Conservation (phyloP, 2,113 vertebrate species). For the Isichthys henryi region DNA sequence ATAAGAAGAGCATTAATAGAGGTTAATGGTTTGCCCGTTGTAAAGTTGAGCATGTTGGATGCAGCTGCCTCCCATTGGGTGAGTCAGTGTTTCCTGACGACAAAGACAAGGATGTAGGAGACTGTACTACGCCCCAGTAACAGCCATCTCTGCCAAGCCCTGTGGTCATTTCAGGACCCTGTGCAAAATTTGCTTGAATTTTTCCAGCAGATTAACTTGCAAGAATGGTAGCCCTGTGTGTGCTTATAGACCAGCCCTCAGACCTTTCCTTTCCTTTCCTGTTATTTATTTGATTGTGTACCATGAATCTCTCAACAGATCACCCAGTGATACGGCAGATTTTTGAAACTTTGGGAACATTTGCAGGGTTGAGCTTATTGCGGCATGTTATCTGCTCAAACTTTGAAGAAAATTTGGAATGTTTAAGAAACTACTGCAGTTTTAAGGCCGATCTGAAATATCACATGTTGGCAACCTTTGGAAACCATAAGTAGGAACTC, state of each 20-base stretch:
- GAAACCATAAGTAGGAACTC: too few relatives aligned
- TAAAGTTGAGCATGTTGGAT: not conserved
- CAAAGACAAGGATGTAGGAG: slow-evolving; percentile 31
- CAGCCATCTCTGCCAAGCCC: not conserved
- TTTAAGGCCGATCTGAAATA: not conserved
- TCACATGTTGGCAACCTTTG: not conserved
- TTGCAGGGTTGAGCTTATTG: not conserved
- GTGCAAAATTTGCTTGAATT: not conserved
- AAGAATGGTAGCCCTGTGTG: not conserved
- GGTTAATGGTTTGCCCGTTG: not conserved
- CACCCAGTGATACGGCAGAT: not conserved
- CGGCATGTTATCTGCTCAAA: not conserved
- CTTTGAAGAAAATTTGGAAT: not conserved
- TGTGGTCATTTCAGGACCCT: not conserved
- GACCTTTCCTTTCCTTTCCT: not conserved
- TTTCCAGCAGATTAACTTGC: not conserved
- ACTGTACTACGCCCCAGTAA: not conserved
- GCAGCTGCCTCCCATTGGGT: slow-evolving; percentile 17
- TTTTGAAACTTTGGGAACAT: not conserved
- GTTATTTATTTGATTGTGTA: not conserved
- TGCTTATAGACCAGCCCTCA: not conserved
- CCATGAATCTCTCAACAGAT: not conserved
- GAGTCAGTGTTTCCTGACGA: slow-evolving; percentile 47
- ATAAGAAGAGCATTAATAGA: not conserved
- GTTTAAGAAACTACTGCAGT: not conserved